A percentile compares a stretch with the other conserved stretches of the same genome.
phyloP scores from a whole-genome alignment of 2,797 vertebrate species.

The Melanotaenia trifasciata region DNA sequence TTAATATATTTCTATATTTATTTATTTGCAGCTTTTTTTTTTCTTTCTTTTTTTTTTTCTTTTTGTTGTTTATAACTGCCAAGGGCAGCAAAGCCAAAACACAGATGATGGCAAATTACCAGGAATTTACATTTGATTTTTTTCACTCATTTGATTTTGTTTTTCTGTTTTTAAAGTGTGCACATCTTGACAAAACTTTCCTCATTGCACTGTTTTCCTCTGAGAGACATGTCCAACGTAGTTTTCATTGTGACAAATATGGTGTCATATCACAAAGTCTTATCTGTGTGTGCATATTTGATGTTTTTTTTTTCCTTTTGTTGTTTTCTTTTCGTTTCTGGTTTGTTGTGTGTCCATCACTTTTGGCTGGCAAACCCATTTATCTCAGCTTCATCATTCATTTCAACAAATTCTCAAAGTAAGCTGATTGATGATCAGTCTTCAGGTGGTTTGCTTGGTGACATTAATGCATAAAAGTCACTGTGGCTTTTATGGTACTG shows the following conservation, averaged over 20 bases:
- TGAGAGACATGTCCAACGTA: constrained; percentile 20
- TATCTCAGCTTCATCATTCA: constrained; percentile 72
- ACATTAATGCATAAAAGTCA: constrained; percentile 62
- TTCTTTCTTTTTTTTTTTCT: constrained; percentile 20
- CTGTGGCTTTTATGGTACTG: constrained; percentile 71
- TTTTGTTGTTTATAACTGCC: constrained; percentile 33
- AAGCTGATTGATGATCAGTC: constrained; percentile 76
- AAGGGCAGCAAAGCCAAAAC: constrained; percentile 53
- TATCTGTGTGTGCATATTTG: constrained; percentile 27
- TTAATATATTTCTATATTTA: constrained; percentile 56
- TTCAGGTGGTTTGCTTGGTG: constrained; percentile 65
- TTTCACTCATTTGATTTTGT: constrained; percentile 35
- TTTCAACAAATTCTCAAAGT: constrained; percentile 74
- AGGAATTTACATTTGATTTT: constrained; percentile 68
- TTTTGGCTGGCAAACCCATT: constrained; percentile 73
- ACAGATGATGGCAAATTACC: constrained; percentile 82
- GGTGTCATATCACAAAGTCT: constrained; percentile 50
- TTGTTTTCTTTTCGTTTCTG: constrained; percentile 12
- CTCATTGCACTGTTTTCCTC: constrained; percentile 26
- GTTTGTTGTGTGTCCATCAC: constrained; percentile 69
- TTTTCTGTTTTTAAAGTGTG: constrained; percentile 38
- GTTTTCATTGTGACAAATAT: constrained; percentile 53
- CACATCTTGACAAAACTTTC: constrained; percentile 3
- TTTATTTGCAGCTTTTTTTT: constrained; percentile 28
- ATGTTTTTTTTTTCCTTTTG: constrained; percentile 11